Evolutionary conservation across 2,888 invertebrate species (phyloP), one percentile per base, ranked within the genome.

Genomic region (Aphrophora alni): DNA sequence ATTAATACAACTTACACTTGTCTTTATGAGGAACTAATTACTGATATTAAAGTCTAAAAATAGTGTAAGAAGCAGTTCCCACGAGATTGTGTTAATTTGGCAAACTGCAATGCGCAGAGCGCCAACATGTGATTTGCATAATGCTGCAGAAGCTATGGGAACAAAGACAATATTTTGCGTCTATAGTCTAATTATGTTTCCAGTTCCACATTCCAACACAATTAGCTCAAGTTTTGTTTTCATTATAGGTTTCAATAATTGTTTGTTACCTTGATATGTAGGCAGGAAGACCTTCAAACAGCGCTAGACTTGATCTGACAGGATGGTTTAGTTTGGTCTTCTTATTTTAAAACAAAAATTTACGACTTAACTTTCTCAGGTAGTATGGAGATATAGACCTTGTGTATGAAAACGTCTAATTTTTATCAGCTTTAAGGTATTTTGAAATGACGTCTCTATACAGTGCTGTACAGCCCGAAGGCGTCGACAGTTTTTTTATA

Each of bases 161-260:
- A 59, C 59, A 21, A 21, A 59, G 59, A 59, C 59, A 59, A 59
- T 59, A 59, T 59, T 59, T 59, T 21, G 59, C 59, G n/a, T n/a
- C n/a, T n/a, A n/a, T n/a, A n/a, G n/a, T n/a, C n/a, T n/a, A n/a
- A n/a, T 21, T 21, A 14, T 21, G 59, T 59, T 21, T 59, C 3
- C 2, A 59, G 59, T 14, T 59, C 59, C 59, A 59, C 59, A 59
- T 59, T 59, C 59, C 59, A 21, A 4, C 59, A 59, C 59, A 59
- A 59, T 59, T 59, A 59, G 59, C 21, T 21, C 59, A 21, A 59
- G 59, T 59, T 59, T 59, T 59, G 59, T 21, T 21, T 59, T 59
- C 59, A 59, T 59, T 59, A 59, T 59, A 59, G 59, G 59, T 59
- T 59, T 59, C 59, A 21, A 59, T 59, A 59, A 59, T 59, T 59